phyloP scores from a whole-genome alignment of 2,797 vertebrate genomes.

The Linurgus olivaceus region DNA sequence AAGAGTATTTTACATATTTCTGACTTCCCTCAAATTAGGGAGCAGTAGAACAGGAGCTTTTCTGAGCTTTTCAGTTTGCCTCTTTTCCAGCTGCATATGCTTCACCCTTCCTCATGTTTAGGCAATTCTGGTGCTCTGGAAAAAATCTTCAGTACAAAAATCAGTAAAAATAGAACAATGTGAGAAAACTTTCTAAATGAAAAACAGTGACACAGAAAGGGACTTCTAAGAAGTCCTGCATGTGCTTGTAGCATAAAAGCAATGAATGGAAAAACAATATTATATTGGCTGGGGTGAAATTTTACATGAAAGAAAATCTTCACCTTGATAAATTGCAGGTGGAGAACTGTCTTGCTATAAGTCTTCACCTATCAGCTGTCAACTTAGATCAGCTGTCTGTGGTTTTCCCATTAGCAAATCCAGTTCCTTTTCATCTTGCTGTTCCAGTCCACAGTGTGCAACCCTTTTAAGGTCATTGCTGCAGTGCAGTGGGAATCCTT shows the following conservation, averaged over 20 bases:
- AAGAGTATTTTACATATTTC: background rate
- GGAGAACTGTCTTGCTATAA: background rate
- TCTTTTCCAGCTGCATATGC: background rate
- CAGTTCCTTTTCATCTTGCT: background rate
- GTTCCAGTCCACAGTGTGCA: rapidly evolving
- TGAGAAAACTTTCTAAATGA: background rate
- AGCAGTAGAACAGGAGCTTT: background rate
- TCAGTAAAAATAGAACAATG: background rate
- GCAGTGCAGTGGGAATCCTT: background rate
- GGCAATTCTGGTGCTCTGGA: background rate
- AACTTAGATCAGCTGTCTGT: background rate
- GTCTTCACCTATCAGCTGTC: background rate
- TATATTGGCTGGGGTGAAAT: background rate
- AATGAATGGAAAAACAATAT: background rate
- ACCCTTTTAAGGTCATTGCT: rapidly evolving
- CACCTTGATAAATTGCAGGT: background rate
- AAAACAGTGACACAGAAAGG: background rate
- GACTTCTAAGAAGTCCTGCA: background rate
- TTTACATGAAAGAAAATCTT: background rate
- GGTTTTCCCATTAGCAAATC: background rate
- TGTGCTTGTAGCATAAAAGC: background rate
- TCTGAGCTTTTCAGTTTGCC: background rate
- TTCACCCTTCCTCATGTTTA: background rate
- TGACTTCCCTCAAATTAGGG: background rate
- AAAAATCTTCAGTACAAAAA: background rate